phyloP scores from a whole-genome alignment of 2,888 invertebrate genomes.

The Polydrusus cervinus region DNA sequence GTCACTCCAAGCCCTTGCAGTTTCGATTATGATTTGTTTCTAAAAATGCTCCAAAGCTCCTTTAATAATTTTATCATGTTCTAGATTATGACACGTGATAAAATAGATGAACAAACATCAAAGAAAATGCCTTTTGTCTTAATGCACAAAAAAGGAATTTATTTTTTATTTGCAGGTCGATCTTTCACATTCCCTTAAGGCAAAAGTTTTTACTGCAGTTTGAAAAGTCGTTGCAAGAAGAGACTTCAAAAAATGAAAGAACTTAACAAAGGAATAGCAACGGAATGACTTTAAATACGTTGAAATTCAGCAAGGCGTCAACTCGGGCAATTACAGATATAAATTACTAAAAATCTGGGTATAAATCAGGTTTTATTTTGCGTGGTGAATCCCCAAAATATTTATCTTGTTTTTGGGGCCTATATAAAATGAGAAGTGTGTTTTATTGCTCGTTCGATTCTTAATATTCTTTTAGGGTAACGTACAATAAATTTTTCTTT shows the following conservation, averaged over 20 bases:
- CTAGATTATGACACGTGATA: too few species aligned
- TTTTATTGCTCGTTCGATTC: constrained; percentile 10
- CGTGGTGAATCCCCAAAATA: constrained; percentile 36
- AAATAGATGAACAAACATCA: too few species aligned
- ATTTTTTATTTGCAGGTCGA: constrained; percentile 63
- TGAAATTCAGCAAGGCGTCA: constrained; percentile 66
- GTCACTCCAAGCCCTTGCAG: too few species aligned
- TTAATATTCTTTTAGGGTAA: constrained; percentile 7
- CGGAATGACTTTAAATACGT: constrained; percentile 67
- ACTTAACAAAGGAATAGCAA: constrained; percentile 68
- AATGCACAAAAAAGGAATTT: constrained; percentile 61
- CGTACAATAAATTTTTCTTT: background rate
- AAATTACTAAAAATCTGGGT: constrained; percentile 64
- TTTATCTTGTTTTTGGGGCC: constrained; percentile 21
- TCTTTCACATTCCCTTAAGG: constrained; percentile 65
- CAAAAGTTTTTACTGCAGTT: constrained; percentile 67
- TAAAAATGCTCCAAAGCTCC: too few species aligned
- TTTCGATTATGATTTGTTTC: too few species aligned
- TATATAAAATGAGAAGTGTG: constrained; percentile 16
- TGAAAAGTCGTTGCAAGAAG: constrained; percentile 64
- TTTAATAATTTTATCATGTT: too few species aligned
- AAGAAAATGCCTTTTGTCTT: constrained; percentile 43
- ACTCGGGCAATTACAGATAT: constrained; percentile 68
- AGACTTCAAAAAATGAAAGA: constrained; percentile 65
- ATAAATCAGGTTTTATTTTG: constrained; percentile 56